Conservation (phyloP, 2,797 vertebrate species). For the Chiroxiphia lanceolata region DNA sequence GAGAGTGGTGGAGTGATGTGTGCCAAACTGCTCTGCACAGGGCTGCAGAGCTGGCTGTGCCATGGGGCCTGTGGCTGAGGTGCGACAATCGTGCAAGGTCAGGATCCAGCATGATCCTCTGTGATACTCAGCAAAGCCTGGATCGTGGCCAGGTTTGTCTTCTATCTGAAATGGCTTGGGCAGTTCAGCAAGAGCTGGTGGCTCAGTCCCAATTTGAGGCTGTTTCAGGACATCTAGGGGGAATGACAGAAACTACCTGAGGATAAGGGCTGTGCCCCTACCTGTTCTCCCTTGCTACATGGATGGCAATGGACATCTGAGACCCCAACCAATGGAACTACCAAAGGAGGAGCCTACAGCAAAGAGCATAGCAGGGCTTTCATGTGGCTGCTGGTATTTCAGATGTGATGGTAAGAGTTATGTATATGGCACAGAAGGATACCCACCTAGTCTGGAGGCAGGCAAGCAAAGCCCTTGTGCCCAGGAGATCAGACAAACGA, state of each 20-base stretch:
- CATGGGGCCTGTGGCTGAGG: rapidly evolving
- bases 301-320: background rate
- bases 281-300: rapidly evolving
- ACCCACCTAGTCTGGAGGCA: background rate
- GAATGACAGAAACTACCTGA: background rate
- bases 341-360: background rate
- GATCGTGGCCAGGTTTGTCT: background rate
- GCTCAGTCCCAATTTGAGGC: background rate
- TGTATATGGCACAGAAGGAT: background rate
- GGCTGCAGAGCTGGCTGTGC: background rate
- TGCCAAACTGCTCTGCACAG: rapidly evolving
- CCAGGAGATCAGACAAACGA: background rate
- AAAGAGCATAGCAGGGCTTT: background rate
- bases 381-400: background rate
- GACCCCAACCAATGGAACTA: rapidly evolving
- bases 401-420: background rate
- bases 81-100: rapidly evolving
- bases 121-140: background rate
- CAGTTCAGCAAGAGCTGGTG: background rate
- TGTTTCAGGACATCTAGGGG: background rate
- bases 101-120: background rate
- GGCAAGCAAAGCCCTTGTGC: background rate
- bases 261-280: background rate
- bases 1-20: rapidly evolving
- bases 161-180: background rate